These are phyloP conservation scores for Homalodisca vitripennis DNA, from an alignment of 1,140 invertebrate genomes.

Conservation along the genomic window DNA sequence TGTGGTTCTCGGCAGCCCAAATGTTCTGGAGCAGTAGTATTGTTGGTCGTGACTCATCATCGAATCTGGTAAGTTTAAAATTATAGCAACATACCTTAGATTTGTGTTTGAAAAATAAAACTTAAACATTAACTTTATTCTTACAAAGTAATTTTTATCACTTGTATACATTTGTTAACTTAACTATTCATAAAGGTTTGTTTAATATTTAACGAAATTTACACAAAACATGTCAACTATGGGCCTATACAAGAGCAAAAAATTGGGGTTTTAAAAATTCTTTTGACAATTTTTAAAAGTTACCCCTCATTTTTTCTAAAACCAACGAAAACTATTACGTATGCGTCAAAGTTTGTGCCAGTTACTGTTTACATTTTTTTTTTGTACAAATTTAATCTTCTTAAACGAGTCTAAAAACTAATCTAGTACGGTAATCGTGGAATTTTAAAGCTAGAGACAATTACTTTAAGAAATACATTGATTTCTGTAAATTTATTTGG, in stretches of 20 bases:
- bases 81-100: too few species aligned
- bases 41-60: conserved; percentile 20
- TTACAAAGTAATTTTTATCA: too few species aligned
- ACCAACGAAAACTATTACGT: too few species aligned
- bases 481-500: too few species aligned
- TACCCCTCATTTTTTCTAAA: too few species aligned
- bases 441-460: neutral
- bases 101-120: too few species aligned
- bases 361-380: neutral
- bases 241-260: too few species aligned
- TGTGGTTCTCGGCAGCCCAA: too few species aligned
- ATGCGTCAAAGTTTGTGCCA: too few species aligned
- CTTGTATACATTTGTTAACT: neutral
- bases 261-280: neutral
- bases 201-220: neutral
- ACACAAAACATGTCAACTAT: neutral
- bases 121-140: neutral
- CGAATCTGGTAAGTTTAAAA: conserved; percentile 14
- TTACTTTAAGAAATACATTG: neutral
- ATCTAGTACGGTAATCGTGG: too few species aligned
- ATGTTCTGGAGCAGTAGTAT: conserved; percentile 14
- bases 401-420: too few species aligned
- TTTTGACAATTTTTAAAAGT: neutral
- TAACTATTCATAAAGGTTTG: neutral
- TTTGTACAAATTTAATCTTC: too few species aligned